A percentile compares a stretch with the other conserved stretches of the same genome.
phyloP scores from a whole-genome alignment of 1,140 invertebrate species.

The Monochamus saltuarius region DNA sequence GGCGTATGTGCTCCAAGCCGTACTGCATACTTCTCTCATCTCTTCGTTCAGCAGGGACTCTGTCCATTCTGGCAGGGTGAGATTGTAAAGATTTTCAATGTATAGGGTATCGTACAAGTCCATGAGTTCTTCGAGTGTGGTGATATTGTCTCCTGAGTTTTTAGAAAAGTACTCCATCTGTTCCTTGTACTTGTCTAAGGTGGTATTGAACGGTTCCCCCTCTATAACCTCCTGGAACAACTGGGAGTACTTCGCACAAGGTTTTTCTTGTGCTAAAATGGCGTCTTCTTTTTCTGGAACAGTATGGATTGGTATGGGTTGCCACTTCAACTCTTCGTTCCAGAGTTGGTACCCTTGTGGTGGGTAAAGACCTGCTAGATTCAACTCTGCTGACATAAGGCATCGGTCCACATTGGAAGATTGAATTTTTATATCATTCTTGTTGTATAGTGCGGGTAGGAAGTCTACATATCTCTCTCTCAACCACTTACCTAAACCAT shows the following conservation, averaged over 20 bases:
- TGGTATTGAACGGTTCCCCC: constrained; percentile 58
- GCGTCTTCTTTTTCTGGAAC: constrained; percentile 64
- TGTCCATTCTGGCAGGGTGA: constrained; percentile 72
- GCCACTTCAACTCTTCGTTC: constrained; percentile 74
- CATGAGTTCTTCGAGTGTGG: constrained; percentile 55
- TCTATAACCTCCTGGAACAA: constrained; percentile 45
- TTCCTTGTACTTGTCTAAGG: constrained; percentile 59
- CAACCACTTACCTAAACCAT: constrained; percentile 72
- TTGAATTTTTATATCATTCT: constrained; percentile 46
- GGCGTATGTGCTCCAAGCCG: not conserved
- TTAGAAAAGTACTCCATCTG: constrained; percentile 64
- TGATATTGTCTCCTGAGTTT: constrained; percentile 59
- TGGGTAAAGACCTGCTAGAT: constrained; percentile 81
- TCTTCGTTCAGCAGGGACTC: constrained; percentile 8
- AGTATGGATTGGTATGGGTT: constrained; percentile 87
- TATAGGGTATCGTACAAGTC: constrained; percentile 66
- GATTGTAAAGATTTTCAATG: constrained; percentile 70
- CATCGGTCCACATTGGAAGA: constrained; percentile 85
- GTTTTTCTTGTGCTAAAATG: constrained; percentile 57
- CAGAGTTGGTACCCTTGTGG: constrained; percentile 62
- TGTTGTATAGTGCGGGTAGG: constrained; percentile 55
- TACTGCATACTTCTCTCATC: not conserved
- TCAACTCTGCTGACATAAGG: constrained; percentile 81
- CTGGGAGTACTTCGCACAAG: constrained; percentile 64
- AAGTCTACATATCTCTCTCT: constrained; percentile 66